Percentiles rank a stretch among this genome's conserved stretches.
Conservation (phyloP, 2,113 vertebrate genomes). For the Todiramphus saurophagus region DNA sequence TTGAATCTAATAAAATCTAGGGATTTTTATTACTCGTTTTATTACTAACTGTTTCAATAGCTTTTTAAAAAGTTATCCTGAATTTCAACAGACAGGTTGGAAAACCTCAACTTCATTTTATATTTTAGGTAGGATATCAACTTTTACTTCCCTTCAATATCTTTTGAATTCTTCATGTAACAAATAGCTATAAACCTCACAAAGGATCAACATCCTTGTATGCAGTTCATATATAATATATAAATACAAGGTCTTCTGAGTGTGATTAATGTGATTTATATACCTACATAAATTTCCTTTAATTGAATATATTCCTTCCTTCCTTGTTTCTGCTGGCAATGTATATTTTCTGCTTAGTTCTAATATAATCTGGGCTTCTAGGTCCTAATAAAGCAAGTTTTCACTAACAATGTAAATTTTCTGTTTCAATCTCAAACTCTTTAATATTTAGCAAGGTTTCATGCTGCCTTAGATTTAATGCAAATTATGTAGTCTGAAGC, state of each 20-base stretch:
- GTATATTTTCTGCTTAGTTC: neutral
- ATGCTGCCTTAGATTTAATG: neutral
- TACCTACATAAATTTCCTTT: neutral
- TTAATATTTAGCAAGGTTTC: constrained; percentile 39
- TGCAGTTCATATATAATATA: neutral
- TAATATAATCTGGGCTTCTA: neutral
- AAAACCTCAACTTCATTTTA: neutral
- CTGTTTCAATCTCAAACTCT: neutral
- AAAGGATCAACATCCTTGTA: neutral
- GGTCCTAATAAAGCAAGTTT: constrained; percentile 3
- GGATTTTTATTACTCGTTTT: neutral
- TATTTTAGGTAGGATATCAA: neutral
- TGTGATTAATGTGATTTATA: neutral
- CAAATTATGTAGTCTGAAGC: neutral
- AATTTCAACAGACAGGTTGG: neutral
- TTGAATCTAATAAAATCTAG: neutral
- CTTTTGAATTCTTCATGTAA: neutral
- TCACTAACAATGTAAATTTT: constrained; percentile 29
- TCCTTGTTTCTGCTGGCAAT: neutral
- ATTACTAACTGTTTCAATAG: neutral
- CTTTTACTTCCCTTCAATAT: neutral
- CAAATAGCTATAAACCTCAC: neutral
- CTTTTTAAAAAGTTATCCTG: neutral
- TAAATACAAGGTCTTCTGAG: neutral
- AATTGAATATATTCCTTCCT: neutral